Conservation (phyloP, 1,140 invertebrate genomes). For the Zaprionus lachaisei region DNA sequence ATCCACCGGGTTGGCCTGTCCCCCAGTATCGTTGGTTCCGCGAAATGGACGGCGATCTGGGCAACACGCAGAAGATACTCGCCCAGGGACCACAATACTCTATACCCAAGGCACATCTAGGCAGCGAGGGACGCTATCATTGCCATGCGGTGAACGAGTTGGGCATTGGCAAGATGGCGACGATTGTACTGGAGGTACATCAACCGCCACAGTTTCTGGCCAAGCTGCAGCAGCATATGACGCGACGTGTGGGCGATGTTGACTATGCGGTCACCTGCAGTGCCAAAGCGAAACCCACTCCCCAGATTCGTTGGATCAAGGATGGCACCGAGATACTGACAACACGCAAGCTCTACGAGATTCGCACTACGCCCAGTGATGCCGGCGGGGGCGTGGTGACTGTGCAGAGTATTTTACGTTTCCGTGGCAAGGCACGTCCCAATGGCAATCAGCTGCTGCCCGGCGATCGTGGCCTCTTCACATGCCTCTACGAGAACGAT, state of each 20-base stretch:
- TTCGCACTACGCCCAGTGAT: constrained; percentile 90
- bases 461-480: constrained; percentile 94
- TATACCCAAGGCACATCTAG: constrained; percentile 92
- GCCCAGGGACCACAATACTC: constrained; percentile 92
- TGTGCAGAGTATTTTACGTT: constrained; percentile 92
- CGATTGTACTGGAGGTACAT: constrained; percentile 92
- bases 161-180: constrained; percentile 92
- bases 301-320: constrained; percentile 93
- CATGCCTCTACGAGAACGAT: constrained; percentile 95
- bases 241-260: constrained; percentile 91
- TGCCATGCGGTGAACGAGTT: constrained; percentile 96
- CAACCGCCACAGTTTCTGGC: constrained; percentile 93
- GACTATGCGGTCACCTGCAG: constrained; percentile 93
- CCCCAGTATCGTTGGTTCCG: constrained; percentile 95
- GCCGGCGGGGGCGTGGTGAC: constrained; percentile 90
- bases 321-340: constrained; percentile 92
- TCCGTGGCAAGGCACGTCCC: constrained; percentile 90
- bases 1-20: constrained; percentile 94
- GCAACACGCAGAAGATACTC: constrained; percentile 87
- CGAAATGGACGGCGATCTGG: constrained; percentile 87
- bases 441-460: constrained; percentile 91
- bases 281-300: constrained; percentile 94
- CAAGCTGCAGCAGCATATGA: constrained; percentile 92
- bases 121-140: constrained; percentile 94
- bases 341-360: constrained; percentile 91